phyloP scores from a whole-genome alignment of 2,888 invertebrate species.

The Caenorhabditis afra region DNA sequence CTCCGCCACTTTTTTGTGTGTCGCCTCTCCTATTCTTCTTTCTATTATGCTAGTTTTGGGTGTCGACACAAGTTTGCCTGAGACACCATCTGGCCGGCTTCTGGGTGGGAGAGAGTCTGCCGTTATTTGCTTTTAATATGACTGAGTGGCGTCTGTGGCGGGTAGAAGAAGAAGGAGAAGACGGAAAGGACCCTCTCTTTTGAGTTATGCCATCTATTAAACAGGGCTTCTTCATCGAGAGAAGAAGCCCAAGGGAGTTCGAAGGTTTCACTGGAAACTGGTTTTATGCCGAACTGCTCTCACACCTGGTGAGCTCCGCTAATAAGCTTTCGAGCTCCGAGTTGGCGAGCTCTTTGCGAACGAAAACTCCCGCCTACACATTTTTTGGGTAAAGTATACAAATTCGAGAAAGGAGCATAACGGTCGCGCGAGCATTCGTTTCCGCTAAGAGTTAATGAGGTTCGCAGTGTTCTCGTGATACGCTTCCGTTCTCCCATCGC shows the following conservation, averaged over 20 bases:
- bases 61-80: slow-evolving; percentile 12
- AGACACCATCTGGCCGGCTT: slow-evolving; percentile 37
- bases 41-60: slow-evolving; percentile 32
- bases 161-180: too few relatives aligned
- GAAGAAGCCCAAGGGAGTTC: neutral
- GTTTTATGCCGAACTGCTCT: neutral
- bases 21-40: slow-evolving; percentile 29
- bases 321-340: too few relatives aligned
- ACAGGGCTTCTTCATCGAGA: neutral
- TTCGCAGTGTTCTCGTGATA: neutral
- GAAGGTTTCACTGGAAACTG: neutral
- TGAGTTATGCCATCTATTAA: slow-evolving; percentile 22
- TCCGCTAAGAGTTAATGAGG: slow-evolving; percentile 17
- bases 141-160: slow-evolving; percentile 5
- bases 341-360: neutral
- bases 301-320: too few relatives aligned
- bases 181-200: neutral
- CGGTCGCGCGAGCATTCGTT: slow-evolving; percentile 5
- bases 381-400: slow-evolving; percentile 8
- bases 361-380: slow-evolving; percentile 16
- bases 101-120: slow-evolving; percentile 4
- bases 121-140: slow-evolving; percentile 43
- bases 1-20: slow-evolving; percentile 32
- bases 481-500: neutral
- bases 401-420: neutral